These are phyloP conservation scores for Pristionchus fissidentatus DNA, from an alignment of 2,888 invertebrate species.

Conservation along the genomic window DNA sequence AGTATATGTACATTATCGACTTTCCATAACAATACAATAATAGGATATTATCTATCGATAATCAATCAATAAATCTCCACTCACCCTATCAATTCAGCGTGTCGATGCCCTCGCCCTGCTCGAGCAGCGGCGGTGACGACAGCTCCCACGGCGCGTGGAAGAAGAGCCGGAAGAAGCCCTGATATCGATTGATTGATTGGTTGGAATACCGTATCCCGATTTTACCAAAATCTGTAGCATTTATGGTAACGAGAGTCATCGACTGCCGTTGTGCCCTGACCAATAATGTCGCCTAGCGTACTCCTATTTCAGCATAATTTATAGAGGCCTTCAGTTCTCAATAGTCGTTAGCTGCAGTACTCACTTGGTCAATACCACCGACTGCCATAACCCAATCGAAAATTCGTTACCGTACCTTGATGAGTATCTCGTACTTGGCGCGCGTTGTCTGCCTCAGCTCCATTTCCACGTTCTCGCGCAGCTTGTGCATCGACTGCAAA, in stretches of 20 bases:
- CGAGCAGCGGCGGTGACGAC: slow-evolving; percentile 38
- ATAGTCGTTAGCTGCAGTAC: no score
- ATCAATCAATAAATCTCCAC: neutral
- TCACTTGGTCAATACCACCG: slow-evolving; percentile 86
- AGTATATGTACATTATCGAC: no score
- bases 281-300: no score
- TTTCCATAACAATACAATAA: no score
- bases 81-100: slow-evolving; percentile 37
- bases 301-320: no score
- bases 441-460: slow-evolving; percentile 66
- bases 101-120: slow-evolving; percentile 30
- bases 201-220: neutral
- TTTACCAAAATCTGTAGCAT: neutral
- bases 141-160: slow-evolving; percentile 68
- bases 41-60: neutral
- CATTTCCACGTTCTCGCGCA: slow-evolving; percentile 67
- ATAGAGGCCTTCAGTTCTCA: no score
- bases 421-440: slow-evolving; percentile 86
- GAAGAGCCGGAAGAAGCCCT: slow-evolving; percentile 73
- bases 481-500: slow-evolving; percentile 66
- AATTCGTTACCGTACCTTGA: slow-evolving; percentile 82
- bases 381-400: slow-evolving; percentile 68
- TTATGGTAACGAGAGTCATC: neutral
- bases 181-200: no score
- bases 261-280: no score